A percentile compares a stretch with the other conserved stretches of the same genome.
These are phyloP conservation scores for Hippolais icterina DNA, from an alignment of 2,113 vertebrate species.

Conservation along the genomic window DNA sequence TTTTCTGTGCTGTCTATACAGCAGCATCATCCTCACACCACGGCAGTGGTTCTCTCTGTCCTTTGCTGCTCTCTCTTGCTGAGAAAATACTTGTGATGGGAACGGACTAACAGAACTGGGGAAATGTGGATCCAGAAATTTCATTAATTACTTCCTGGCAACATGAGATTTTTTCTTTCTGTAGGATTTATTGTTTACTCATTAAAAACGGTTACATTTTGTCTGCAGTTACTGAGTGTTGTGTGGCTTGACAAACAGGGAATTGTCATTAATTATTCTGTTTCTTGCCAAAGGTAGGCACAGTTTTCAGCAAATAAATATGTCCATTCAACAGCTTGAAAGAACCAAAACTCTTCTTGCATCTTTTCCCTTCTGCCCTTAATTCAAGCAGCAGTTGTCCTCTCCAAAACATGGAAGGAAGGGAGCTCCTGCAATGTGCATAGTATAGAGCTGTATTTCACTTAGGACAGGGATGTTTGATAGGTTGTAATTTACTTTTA, in stretches of 20 bases:
- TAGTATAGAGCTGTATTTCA: background rate
- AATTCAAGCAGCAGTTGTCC: background rate
- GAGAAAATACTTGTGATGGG: background rate
- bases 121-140: background rate
- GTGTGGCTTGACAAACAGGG: background rate
- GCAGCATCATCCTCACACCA: background rate
- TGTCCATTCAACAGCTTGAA: background rate
- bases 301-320: background rate
- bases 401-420: background rate
- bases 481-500: background rate
- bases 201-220: background rate
- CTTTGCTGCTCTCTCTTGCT: background rate
- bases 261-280: background rate
- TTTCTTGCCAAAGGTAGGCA: background rate
- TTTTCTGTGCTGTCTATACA: background rate
- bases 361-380: background rate
- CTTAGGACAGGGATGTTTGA: background rate
- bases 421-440: background rate
- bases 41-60: background rate
- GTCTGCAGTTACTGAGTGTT: background rate
- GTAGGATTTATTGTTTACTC: background rate
- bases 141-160: background rate
- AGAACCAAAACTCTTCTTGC: background rate
- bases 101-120: background rate
- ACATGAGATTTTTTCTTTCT: background rate